Evolutionary conservation across 2,797 vertebrate genomes (phyloP).

Genomic region (Tympanoctomys barrerae): DNA sequence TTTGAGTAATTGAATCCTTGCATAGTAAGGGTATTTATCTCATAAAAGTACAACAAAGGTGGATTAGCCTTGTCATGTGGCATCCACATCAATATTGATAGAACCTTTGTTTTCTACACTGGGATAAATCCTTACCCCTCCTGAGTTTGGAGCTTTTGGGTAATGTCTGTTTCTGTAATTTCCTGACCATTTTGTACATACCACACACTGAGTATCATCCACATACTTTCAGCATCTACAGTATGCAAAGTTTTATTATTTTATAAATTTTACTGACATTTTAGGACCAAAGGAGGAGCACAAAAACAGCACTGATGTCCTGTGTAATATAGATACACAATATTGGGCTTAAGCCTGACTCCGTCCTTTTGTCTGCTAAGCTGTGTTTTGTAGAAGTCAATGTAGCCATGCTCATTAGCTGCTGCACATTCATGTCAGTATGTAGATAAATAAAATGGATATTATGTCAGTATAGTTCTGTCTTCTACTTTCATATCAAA

Average conservation of each 20-base stretch:
- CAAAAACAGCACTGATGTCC: neutral
- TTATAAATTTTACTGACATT: neutral
- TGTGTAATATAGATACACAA: neutral
- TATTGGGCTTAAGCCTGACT: neutral
- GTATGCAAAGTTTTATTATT: neutral
- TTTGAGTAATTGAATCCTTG: neutral
- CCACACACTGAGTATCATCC: neutral
- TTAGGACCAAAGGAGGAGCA: neutral
- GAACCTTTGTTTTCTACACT: neutral
- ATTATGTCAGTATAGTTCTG: neutral
- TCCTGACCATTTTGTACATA: neutral
- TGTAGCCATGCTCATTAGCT: neutral
- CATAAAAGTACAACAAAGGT: neutral
- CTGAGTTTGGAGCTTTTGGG: neutral
- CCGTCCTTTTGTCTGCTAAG: neutral
- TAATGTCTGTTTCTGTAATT: neutral
- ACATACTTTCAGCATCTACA: neutral
- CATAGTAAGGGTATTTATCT: neutral
- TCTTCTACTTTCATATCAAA: neutral
- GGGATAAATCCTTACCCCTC: neutral
- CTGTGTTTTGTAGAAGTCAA: neutral
- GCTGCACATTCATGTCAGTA: neutral
- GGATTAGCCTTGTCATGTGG: neutral
- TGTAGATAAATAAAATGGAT: neutral
- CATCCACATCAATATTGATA: neutral